phyloP scores from a whole-genome alignment of 30 jellyfish, hydroid and myxozoan species.

The Aurelia aurita complex sp. Pacific region DNA sequence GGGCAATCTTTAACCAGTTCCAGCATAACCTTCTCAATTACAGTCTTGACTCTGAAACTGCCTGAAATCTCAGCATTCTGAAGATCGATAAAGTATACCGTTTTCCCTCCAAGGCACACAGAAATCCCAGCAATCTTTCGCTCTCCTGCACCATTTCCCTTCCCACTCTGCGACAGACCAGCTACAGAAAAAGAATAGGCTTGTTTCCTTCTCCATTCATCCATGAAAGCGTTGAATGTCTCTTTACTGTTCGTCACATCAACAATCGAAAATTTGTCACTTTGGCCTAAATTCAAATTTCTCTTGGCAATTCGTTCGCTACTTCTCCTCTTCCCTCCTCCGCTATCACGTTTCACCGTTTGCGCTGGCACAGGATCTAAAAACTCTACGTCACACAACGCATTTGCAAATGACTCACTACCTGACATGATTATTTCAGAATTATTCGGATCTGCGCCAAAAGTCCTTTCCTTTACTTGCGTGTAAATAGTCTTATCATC shows the following conservation, averaged over 20 bases:
- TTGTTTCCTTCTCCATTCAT: conserved; percentile 63
- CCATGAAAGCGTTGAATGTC: conserved; percentile 58
- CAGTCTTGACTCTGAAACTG: neutral
- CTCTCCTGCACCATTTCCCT: neutral
- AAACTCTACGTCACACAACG: conserved; percentile 11
- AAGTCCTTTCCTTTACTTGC: neutral
- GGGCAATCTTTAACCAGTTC: conserved; percentile 2
- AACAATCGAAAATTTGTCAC: conserved; percentile 59
- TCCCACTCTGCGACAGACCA: conserved; percentile 29
- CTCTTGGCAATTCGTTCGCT: conserved; percentile 42
- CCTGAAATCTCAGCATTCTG: neutral
- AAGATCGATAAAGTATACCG: conserved; percentile 69
- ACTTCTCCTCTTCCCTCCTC: conserved; percentile 24
- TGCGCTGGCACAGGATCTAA: conserved; percentile 2
- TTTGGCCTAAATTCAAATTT: neutral
- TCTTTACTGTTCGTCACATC: conserved; percentile 63
- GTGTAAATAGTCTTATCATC: neutral
- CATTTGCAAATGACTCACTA: conserved; percentile 39
- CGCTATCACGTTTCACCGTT: neutral
- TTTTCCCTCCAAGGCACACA: conserved; percentile 84
- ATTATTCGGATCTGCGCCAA: neutral
- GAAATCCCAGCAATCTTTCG: conserved; percentile 72
- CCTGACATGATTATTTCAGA: conserved; percentile 34
- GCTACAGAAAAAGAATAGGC: conserved; percentile 75
- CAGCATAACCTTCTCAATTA: neutral